Conservation (phyloP, 2,888 invertebrate genomes). For the Tetranychus truncatus region DNA sequence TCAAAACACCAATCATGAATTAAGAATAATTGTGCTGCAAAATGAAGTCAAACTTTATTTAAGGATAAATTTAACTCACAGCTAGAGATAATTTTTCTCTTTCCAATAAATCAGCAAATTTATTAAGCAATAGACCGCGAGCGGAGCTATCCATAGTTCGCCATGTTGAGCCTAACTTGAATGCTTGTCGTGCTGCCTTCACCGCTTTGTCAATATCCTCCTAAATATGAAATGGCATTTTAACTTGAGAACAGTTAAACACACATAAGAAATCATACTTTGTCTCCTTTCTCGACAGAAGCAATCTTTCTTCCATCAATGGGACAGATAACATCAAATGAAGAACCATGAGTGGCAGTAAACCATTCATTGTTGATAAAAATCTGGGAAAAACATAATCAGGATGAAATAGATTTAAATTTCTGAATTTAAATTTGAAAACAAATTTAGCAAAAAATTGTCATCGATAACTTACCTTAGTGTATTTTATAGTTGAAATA, state of each 20-base stretch:
- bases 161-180: conserved; percentile 38
- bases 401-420: no score
- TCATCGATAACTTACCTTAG: no score
- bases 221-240: conserved; percentile 23
- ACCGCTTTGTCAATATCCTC: conserved; percentile 40
- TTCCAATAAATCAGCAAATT: conserved; percentile 41
- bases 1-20: no score
- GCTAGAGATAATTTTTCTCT: conserved; percentile 32
- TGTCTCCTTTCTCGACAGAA: conserved; percentile 38
- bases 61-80: no score
- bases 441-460: no score
- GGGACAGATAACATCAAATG: conserved; percentile 67
- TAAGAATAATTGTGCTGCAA: no score
- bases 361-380: conserved; percentile 3
- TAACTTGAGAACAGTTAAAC: no score
- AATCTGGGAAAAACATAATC: background rate
- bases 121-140: conserved; percentile 38
- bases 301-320: conserved; percentile 52
- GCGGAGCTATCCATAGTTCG: conserved; percentile 41
- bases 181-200: conserved; percentile 35
- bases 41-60: no score
- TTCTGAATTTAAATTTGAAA: no score
- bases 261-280: background rate
- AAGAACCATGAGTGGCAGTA: conserved; percentile 43
- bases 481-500: no score